phyloP scores from a whole-genome alignment of 2,888 invertebrate species.

The Caenorhabditis macrosperma region DNA sequence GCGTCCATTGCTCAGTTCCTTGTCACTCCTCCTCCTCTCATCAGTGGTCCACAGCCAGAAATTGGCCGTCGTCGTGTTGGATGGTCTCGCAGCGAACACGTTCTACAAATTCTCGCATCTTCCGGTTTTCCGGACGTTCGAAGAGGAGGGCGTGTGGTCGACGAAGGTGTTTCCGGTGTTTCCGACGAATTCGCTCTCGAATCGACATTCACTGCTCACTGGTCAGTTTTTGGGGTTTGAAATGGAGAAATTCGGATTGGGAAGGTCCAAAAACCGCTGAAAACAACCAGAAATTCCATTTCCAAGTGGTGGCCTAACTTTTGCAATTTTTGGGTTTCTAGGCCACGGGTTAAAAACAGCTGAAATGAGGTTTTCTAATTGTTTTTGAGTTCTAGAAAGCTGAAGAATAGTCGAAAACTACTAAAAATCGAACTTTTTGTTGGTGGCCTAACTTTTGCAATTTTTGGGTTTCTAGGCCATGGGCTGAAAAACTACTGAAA shows the following conservation, averaged over 20 bases:
- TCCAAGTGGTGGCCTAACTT: background rate
- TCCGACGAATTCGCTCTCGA: conserved; percentile 67
- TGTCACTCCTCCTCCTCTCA: background rate
- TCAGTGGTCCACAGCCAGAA: conserved; percentile 24
- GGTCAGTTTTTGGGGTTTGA: conserved; percentile 33
- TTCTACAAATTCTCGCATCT: conserved; percentile 67
- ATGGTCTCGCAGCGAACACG: conserved; percentile 65
- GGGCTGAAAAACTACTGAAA: background rate
- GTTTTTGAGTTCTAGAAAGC: no score
- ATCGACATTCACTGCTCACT: conserved; percentile 67
- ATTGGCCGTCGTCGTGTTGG: conserved; percentile 59
- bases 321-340: background rate
- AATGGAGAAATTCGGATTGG: background rate
- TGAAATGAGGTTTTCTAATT: no score
- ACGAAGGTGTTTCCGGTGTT: conserved; percentile 67
- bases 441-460: background rate
- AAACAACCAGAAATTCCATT: background rate
- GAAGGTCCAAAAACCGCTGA: background rate
- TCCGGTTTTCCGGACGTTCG: conserved; percentile 65
- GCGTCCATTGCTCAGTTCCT: background rate
- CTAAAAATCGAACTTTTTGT: no score
- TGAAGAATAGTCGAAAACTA: no score
- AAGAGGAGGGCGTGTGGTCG: conserved; percentile 69
- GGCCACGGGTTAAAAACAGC: background rate
- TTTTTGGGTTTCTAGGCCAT: background rate